Evolutionary conservation across 1,140 invertebrate species (phyloP).

Genomic region (Hylaeus anthracinus): DNA sequence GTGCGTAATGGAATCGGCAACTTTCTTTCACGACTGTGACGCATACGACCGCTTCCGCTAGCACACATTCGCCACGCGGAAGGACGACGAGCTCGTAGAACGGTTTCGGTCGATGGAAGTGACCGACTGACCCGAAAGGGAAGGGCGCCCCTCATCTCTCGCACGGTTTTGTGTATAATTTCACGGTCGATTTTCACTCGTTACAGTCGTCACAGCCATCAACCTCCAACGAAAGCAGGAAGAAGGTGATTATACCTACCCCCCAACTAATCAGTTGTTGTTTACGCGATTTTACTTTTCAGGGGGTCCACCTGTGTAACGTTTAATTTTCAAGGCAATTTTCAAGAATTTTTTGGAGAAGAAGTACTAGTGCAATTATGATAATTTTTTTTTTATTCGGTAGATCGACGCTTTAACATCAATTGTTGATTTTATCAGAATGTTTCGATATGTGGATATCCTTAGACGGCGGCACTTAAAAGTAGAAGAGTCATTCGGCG

Average conservation of each 20-base stretch:
- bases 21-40: slow-evolving; percentile 67
- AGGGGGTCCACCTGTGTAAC: no score
- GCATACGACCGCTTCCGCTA: slow-evolving; percentile 67
- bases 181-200: slow-evolving; percentile 56
- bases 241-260: slow-evolving; percentile 45
- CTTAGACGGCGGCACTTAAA: no score
- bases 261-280: no score
- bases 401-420: no score
- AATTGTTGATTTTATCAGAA: no score
- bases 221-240: slow-evolving; percentile 1
- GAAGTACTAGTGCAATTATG: no score
- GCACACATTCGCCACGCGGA: slow-evolving; percentile 59
- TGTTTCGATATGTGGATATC: no score
- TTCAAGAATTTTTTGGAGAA: no score
- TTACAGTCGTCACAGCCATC: slow-evolving; percentile 25
- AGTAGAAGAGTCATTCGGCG: no score
- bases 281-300: no score
- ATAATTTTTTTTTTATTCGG: no score
- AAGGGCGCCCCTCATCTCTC: not conserved
- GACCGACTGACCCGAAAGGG: slow-evolving; percentile 65
- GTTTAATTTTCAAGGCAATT: no score
- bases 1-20: slow-evolving; percentile 50
- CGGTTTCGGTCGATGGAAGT: slow-evolving; percentile 45
- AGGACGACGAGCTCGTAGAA: slow-evolving; percentile 36
- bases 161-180: slow-evolving; percentile 32